Evolutionary conservation across 2,888 invertebrate species (phyloP), one percentile per base, ranked within the genome.

Genomic region (Dicycla oo): DNA sequence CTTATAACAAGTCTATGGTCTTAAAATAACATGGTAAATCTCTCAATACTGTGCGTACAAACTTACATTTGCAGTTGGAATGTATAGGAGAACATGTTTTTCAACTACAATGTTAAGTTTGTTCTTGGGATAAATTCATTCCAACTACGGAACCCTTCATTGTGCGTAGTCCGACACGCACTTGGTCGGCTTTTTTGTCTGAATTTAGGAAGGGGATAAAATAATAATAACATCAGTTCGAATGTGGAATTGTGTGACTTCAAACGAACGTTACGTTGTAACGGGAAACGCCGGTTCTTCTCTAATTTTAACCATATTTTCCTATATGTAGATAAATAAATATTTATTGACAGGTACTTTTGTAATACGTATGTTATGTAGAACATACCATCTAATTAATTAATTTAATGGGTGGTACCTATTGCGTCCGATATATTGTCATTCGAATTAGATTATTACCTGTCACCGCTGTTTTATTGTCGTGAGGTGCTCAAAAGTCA

Each of bases 171-270:
- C n/a, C n/a, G n/a, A n/a, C n/a, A n/a, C n/a, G n/a, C n/a, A n/a
- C n/a, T n/a, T n/a, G n/a, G n/a, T n/a, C n/a, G n/a, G n/a, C n/a
- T n/a, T 49, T 10, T 13, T 64, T 64, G 56, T 64, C 78, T 84
- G 80, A 71, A 75, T n/a, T n/a, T n/a, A n/a, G n/a, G n/a, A 84
- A 87, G 69, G 81, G 69, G 66, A 74, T 5, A 62, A 70, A 80
- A 85, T 75, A 88, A 80, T 84, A 81, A 90, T 88, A 77, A 83
- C 80, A 79, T 87, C 81, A 82, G 89, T 87, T 74, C 58, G 69
- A 83, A 83, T 78, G 83, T 79, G 78, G 82, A 88, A 89, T 88
- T 85, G 84, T 77, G 71, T 74, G 71, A 78, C 82, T 74, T 51
- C 67, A 74, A 82, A 84, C 73, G 72, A 84, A 84, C 85, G 43